Evolutionary conservation across 2,113 vertebrate species (phyloP), one percentile per base, ranked within the genome.

Genomic region (Xenopus laevis): DNA sequence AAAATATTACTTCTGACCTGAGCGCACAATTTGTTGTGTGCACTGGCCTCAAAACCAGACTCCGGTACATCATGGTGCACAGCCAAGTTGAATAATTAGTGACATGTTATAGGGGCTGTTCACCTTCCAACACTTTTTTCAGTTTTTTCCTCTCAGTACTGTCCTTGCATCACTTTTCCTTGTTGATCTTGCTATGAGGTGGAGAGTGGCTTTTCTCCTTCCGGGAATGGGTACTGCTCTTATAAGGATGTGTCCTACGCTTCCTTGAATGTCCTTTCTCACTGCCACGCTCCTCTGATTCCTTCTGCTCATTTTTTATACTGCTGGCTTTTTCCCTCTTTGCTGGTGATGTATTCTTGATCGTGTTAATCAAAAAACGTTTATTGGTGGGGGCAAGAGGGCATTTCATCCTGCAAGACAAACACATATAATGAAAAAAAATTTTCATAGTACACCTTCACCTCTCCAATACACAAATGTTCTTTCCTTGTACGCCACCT

Each of bases 311-410:
- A 72, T 90, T 85, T 44, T 86, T 83, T 16, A 84, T 83, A 52
- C 90, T 85, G 0, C 78, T 80, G 45, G 88, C 89, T 80, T 87
- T 87, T 3, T 92, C 91, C 78, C 89, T 91, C 44, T 90, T 85
- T 68, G 92, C 85, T 0, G 92, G 86, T 80, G 94, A 82, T 0
- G 93, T 93, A 65, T 93, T 95, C 83, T 96, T 95, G 75, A 98
- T 91, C 4, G 96, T 99, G 90, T 99, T 99, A 70, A 98, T 84
- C 33, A 99, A 91, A 87, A 98, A 98, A 71, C 96, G 93, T 84
- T 99, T 98, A 88, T 98, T 98, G 78, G 96, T 91, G 82, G 93
- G 89, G 64, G 85, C 91, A 7, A 99, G 90, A 44, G 97, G 97
- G 84, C 97, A 98, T 84, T 96, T 99, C 90, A 98, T 90, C 97